Conservation (phyloP, 1,140 invertebrate genomes). For the Drosophila yakuba region DNA sequence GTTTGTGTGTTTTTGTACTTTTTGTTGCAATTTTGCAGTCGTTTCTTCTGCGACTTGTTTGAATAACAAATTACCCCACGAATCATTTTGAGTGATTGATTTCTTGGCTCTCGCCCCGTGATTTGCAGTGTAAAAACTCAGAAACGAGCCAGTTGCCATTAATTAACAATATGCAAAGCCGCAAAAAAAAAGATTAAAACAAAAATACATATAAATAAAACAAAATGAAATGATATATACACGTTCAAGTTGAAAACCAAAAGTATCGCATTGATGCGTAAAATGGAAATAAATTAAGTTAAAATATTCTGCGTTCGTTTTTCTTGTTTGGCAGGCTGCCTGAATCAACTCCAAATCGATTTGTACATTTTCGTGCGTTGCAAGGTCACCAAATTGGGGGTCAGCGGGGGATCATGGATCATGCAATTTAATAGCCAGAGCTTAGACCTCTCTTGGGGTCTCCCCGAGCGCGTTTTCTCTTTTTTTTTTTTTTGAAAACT, state of each 20-base stretch:
- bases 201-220: conserved; percentile 20
- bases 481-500: background rate
- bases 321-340: conserved; percentile 64
- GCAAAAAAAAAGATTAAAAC: conserved; percentile 25
- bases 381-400: conserved; percentile 56
- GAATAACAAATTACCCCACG: conserved; percentile 79
- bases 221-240: conserved; percentile 18
- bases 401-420: conserved; percentile 1
- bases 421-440: conserved; percentile 35
- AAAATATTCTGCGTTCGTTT: conserved; percentile 80
- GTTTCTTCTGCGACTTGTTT: conserved; percentile 57
- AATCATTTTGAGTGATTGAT: conserved; percentile 82
- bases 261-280: conserved; percentile 57
- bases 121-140: conserved; percentile 46
- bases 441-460: conserved; percentile 29
- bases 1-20: conserved; percentile 10
- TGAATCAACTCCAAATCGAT: conserved; percentile 48
- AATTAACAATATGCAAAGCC: conserved; percentile 75
- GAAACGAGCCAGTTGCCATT: conserved; percentile 60
- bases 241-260: conserved; percentile 38
- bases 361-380: conserved; percentile 71
- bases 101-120: conserved; percentile 75
- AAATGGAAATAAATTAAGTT: conserved; percentile 79
- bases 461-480: conserved; percentile 13
- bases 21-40: conserved; percentile 60